Evolutionary conservation across 2,888 invertebrate species (phyloP).

Genomic region (Chymomyza fuscimana): DNA sequence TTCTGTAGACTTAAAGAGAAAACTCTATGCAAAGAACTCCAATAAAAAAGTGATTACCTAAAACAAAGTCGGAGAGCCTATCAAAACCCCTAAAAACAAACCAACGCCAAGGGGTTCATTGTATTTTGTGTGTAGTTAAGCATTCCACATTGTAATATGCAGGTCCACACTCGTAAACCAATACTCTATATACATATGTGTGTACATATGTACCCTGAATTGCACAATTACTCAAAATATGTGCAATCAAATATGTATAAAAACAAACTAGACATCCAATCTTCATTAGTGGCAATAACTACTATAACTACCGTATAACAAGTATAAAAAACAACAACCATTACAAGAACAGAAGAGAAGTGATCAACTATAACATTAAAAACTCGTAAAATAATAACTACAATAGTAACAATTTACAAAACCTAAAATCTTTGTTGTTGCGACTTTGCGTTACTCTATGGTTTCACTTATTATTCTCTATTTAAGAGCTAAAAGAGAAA

Average conservation of each 20-base stretch:
- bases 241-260: neutral
- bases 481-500: too few relatives aligned
- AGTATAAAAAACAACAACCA: neutral
- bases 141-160: too few relatives aligned
- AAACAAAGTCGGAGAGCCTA: too few relatives aligned
- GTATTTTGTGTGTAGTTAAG: too few relatives aligned
- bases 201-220: neutral
- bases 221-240: neutral
- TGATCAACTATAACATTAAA: conserved; percentile 51
- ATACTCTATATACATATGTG: too few relatives aligned
- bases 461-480: too few relatives aligned
- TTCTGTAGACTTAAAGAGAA: too few relatives aligned
- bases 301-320: neutral
- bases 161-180: too few relatives aligned
- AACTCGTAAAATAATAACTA: conserved; percentile 61
- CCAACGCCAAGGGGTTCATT: too few relatives aligned
- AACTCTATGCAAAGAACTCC: too few relatives aligned
- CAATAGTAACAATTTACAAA: conserved; percentile 15
- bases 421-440: neutral
- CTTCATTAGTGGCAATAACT: neutral
- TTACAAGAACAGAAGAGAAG: neutral
- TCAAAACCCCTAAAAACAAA: too few relatives aligned
- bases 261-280: neutral
- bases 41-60: too few relatives aligned
- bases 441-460: neutral